Percentiles rank a stretch among this genome's conserved stretches.
Conservation (phyloP, 2,113 vertebrate species). For the Nothoprocta perdicaria region DNA sequence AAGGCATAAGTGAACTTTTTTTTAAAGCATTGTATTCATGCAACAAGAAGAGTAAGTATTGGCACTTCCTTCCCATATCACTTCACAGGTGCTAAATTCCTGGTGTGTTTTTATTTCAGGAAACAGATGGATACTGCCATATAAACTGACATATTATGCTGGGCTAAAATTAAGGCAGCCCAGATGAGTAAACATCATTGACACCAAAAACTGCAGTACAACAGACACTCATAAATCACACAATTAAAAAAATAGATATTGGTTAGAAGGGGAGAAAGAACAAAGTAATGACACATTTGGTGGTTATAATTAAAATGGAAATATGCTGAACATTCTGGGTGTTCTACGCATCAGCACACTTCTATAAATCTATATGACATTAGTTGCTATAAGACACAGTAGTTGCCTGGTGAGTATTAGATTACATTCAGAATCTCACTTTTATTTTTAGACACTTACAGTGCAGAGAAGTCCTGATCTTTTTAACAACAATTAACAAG, state of each 20-base stretch:
- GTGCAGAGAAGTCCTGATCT: background rate
- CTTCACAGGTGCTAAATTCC: slow-evolving; percentile 62
- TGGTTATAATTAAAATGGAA: slow-evolving; percentile 51
- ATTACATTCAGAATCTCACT: background rate
- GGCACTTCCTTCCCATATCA: slow-evolving; percentile 33
- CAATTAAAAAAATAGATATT: slow-evolving; percentile 33
- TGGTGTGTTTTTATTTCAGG: slow-evolving; percentile 31
- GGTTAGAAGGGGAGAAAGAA: background rate
- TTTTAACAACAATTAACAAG: slow-evolving; percentile 29
- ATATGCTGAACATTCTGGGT: slow-evolving; percentile 32
- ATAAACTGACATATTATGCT: background rate
- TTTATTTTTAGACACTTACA: slow-evolving; percentile 42
- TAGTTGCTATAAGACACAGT: slow-evolving; percentile 18
- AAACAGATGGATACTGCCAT: background rate
- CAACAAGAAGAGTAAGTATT: slow-evolving; percentile 13
- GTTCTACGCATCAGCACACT: background rate
- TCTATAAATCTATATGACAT: slow-evolving; percentile 51
- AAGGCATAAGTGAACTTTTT: background rate
- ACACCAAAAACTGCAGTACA: slow-evolving; percentile 37
- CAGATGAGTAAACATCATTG: slow-evolving; percentile 58
- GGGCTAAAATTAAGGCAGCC: slow-evolving; percentile 55
- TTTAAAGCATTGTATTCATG: slow-evolving; percentile 6
- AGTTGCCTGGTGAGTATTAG: slow-evolving; percentile 17
- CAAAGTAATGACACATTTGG: slow-evolving; percentile 38
- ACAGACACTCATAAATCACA: slow-evolving; percentile 68